Evolutionary conservation across 2,113 vertebrate species (phyloP).

Genomic region (Motacilla tschutschensis): DNA sequence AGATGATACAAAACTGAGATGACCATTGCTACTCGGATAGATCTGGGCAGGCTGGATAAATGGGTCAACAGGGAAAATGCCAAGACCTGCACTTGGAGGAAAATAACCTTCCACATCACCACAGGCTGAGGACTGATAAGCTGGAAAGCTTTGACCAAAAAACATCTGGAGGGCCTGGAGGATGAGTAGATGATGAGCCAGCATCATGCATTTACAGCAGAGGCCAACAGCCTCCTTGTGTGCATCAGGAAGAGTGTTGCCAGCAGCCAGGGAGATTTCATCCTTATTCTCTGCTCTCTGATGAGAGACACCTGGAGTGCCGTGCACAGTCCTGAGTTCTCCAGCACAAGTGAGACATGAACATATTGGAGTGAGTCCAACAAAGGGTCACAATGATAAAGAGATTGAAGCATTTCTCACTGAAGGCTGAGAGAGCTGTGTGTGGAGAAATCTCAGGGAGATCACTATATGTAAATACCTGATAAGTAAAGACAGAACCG

Average conservation of each 20-base stretch:
- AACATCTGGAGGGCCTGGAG: not conserved
- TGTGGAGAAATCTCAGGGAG: not conserved
- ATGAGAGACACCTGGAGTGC: not conserved
- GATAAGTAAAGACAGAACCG: not conserved
- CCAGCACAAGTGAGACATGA: not conserved
- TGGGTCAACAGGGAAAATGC: not conserved
- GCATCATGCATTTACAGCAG: not conserved
- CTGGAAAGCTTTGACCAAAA: not conserved
- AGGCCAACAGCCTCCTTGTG: not conserved
- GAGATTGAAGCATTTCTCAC: not conserved
- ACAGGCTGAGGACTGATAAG: not conserved
- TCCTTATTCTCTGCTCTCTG: not conserved
- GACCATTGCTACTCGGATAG: not conserved
- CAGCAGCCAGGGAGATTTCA: not conserved
- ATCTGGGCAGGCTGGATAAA: not conserved
- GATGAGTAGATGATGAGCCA: not conserved
- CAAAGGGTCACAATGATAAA: not conserved
- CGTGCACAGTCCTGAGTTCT: not conserved
- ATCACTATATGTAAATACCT: not conserved
- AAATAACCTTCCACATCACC: not conserved
- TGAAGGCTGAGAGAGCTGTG: not conserved
- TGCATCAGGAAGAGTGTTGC: not conserved
- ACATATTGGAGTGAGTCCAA: not conserved
- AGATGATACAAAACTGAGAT: not conserved
- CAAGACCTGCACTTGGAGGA: not conserved